Conservation (phyloP, 2,888 invertebrate species). For the Acleris sparsana region DNA sequence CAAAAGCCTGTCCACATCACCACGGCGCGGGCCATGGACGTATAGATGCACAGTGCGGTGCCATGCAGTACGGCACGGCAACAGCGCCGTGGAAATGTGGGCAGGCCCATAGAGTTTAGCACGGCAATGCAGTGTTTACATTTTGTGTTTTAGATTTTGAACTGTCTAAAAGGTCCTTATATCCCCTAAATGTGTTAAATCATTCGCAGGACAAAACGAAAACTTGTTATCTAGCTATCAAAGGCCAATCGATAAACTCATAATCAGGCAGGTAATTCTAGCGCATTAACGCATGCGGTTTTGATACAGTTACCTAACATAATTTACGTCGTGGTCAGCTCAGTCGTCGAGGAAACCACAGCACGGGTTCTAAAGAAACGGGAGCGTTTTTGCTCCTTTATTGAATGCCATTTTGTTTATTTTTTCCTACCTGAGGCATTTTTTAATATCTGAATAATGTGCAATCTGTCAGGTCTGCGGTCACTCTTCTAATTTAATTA, state of each 20-base stretch:
- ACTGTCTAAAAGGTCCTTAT: not conserved
- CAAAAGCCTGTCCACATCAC: too few species aligned
- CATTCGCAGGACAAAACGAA: too few species aligned
- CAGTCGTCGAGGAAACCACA: constrained; percentile 52
- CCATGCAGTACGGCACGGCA: too few species aligned
- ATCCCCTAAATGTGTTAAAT: too few species aligned
- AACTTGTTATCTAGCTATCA: not conserved
- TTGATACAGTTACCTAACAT: constrained; percentile 52
- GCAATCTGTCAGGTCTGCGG: constrained; percentile 18
- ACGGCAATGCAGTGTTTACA: not conserved
- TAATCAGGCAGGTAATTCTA: constrained; percentile 11
- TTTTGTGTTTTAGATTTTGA: not conserved
- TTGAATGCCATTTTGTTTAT: constrained; percentile 42
- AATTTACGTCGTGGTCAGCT: constrained; percentile 49
- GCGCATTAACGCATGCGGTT: constrained; percentile 46
- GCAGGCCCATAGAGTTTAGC: too few species aligned
- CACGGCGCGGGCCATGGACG: too few species aligned
- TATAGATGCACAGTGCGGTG: too few species aligned
- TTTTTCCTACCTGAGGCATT: constrained; percentile 30
- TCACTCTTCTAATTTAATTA: constrained; percentile 14
- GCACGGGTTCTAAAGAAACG: constrained; percentile 53
- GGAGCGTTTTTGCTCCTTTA: constrained; percentile 48
- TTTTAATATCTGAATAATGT: constrained; percentile 37
- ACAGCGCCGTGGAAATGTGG: too few species aligned
- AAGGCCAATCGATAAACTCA: constrained; percentile 5